These are phyloP conservation scores for Aegithalos caudatus DNA, from an alignment of 2,113 vertebrate genomes.

Conservation along the genomic window DNA sequence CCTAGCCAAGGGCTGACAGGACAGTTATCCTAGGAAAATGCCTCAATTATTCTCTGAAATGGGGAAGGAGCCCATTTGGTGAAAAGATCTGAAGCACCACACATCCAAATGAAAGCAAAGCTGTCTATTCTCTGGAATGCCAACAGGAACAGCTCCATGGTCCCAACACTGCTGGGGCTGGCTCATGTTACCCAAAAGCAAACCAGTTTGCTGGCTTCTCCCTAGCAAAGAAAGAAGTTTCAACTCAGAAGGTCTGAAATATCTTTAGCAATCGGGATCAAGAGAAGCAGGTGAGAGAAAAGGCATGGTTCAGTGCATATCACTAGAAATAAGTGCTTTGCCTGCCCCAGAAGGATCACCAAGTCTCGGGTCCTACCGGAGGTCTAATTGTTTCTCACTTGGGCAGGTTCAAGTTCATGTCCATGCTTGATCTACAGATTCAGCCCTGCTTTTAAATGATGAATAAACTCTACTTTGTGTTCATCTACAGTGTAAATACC, in stretches of 20 bases:
- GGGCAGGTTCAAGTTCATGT: not conserved
- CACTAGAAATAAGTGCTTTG: not conserved
- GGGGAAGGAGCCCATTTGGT: not conserved
- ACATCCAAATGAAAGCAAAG: not conserved
- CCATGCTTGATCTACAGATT: not conserved
- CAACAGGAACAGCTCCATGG: not conserved
- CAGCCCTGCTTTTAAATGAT: not conserved
- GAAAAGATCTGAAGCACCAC: not conserved
- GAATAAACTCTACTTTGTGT: not conserved
- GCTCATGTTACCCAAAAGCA: not conserved
- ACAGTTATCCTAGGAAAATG: not conserved
- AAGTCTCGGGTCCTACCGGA: not conserved
- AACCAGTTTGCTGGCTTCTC: not conserved
- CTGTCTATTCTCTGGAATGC: not conserved
- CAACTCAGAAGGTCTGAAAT: not conserved
- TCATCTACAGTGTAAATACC: not conserved
- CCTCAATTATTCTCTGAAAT: not conserved
- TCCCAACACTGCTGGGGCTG: not conserved
- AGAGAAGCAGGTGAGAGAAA: not conserved
- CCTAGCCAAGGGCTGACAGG: not conserved
- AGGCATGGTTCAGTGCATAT: not conserved
- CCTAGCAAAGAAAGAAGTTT: not conserved
- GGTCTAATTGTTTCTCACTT: not conserved
- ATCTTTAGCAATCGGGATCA: not conserved
- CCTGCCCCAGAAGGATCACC: not conserved